A percentile compares a stretch with the other conserved stretches of the same genome.
These are phyloP conservation scores for Pemphredon lugubris DNA, from an alignment of 2,888 invertebrate species.

Conservation along the genomic window DNA sequence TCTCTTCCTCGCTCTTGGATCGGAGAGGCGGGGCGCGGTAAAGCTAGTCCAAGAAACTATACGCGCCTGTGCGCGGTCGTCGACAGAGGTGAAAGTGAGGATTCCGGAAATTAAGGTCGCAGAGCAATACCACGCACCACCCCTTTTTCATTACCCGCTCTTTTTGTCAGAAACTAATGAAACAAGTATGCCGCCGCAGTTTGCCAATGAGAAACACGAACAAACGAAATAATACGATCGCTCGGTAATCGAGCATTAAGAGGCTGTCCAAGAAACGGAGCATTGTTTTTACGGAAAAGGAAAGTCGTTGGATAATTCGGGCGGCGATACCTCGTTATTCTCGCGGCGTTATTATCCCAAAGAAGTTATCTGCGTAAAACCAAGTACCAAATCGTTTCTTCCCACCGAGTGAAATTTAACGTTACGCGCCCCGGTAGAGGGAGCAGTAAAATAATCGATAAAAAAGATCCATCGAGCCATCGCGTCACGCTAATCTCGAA, in stretches of 20 bases:
- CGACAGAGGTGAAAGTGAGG: slow-evolving; percentile 44
- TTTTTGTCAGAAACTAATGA: slow-evolving; percentile 35
- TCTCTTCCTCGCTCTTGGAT: slow-evolving; percentile 18
- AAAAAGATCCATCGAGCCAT: too few species aligned
- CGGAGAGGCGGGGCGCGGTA: slow-evolving; percentile 31
- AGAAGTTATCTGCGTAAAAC: not conserved
- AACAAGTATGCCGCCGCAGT: slow-evolving; percentile 12
- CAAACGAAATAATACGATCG: slow-evolving; percentile 5
- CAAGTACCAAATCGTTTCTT: too few species aligned
- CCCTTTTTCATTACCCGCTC: slow-evolving; percentile 22
- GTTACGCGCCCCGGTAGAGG: too few species aligned
- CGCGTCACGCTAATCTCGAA: too few species aligned
- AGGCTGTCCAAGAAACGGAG: not conserved
- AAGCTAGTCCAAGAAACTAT: slow-evolving; percentile 22
- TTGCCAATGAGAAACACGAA: not conserved
- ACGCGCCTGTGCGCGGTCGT: slow-evolving; percentile 8
- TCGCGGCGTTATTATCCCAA: not conserved
- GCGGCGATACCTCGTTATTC: not conserved
- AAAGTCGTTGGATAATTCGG: not conserved
- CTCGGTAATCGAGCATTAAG: not conserved
- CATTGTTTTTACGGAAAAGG: not conserved
- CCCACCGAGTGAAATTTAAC: too few species aligned
- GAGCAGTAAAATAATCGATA: too few species aligned
- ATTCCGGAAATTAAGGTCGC: slow-evolving; percentile 61
- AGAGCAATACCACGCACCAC: slow-evolving; percentile 38